Evolutionary conservation across 2,797 vertebrate genomes (phyloP).

Genomic region (Numenius phaeopus): DNA sequence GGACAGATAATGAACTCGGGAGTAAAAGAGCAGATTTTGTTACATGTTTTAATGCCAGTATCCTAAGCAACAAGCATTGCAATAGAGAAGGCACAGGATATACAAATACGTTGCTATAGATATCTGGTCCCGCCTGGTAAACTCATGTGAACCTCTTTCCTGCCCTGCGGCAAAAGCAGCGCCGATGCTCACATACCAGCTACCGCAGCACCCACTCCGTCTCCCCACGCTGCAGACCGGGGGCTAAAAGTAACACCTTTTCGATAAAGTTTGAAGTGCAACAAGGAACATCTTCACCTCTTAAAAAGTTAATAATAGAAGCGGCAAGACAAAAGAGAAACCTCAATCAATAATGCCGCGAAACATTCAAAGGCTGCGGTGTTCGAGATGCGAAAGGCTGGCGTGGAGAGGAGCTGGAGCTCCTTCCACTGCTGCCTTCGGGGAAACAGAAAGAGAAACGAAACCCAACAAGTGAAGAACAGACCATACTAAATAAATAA

Average conservation of each 20-base stretch:
- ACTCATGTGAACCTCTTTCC: constrained; percentile 8
- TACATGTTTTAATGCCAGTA: constrained; percentile 35
- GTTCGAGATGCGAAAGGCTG: not conserved
- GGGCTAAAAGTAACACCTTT: not conserved
- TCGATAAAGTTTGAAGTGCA: not conserved
- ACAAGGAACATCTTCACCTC: not conserved
- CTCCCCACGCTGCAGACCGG: not conserved
- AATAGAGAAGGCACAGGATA: constrained; percentile 35
- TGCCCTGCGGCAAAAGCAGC: not conserved
- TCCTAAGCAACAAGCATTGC: constrained; percentile 30
- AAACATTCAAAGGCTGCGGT: not conserved
- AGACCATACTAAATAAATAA: not conserved
- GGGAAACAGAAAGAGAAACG: not conserved
- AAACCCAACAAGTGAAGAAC: not conserved
- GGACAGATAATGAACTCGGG: not conserved
- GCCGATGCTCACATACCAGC: not conserved
- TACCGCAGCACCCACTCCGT: not conserved
- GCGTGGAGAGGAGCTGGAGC: not conserved
- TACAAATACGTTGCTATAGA: constrained; percentile 50
- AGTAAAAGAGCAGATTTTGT: constrained; percentile 29
- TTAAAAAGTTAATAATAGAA: not conserved
- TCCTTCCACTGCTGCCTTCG: not conserved
- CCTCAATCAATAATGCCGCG: rapidly evolving
- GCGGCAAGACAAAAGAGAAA: not conserved
- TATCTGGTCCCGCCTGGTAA: not conserved